Base-by-base conservation (phyloP, 1,140 invertebrate genomes). In the Drosophila asahinai region DNA sequence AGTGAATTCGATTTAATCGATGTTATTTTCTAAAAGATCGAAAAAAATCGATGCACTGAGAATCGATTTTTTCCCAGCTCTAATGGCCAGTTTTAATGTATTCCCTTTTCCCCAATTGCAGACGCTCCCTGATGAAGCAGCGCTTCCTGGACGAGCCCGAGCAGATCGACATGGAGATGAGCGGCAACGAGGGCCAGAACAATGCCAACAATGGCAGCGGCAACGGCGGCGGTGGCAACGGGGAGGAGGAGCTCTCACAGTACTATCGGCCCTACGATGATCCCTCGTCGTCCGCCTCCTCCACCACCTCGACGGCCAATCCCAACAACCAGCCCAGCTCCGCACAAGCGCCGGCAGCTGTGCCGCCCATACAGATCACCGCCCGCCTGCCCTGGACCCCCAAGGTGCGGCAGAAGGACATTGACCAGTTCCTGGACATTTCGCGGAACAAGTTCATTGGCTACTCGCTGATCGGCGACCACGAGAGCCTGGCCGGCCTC, bases 381-480 rank as follows among this genome's bases (percentile, higher is more conserved):
- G 90, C 92, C 11, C 86, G 92, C 65, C 94, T 99, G 72, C 98
- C 98, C 2, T 99, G 98, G 98, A 96, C 96, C 74, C 98, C 98
- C 9, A 99, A 99, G 95, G 98, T 99, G n/a, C 94, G 97, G 25
- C 96, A 98, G 87, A 97, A 97, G 94, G 98, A 99, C 92, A 96
- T 99, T 51, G 97, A 99, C 83, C 94, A 95, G 73, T 99, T 99
- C 93, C 93, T 99, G 71, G 97, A 99, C 86, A 96, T 96, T 86
- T 97, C 98, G 7, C 94, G 99, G 83, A 94, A 97, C 51, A 99
- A 99, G 94, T 99, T 99, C 95, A 97, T 99, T 64, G 98, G 98
- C 1, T 99, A 98, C 93, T 97, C 95, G 57, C 93, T 99, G 57
- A 96, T 96, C 73, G 96, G 97, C 80, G 97, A 98, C 93, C 94